Percentiles rank a stretch among this genome's conserved stretches.
These are phyloP conservation scores for Caloenas nicobarica DNA, from an alignment of 2,113 vertebrate species.

Conservation along the genomic window DNA sequence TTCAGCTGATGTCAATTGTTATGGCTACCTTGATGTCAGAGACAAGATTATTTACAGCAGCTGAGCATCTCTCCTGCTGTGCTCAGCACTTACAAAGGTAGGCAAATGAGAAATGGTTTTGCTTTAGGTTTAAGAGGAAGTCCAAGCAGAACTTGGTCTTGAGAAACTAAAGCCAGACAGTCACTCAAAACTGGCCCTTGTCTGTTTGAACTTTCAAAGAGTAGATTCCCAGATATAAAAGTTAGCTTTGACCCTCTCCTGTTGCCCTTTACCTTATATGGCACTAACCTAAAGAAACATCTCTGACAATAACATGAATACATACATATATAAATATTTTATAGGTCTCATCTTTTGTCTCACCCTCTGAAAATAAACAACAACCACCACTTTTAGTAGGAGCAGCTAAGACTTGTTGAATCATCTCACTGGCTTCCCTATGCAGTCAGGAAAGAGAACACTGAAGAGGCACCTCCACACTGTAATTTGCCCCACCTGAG, in stretches of 20 bases:
- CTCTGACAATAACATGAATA: neutral
- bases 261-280: neutral
- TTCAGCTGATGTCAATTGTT: constrained; percentile 30
- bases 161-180: neutral
- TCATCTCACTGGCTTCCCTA: neutral
- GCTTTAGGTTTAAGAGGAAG: neutral
- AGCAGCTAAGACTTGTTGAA: neutral
- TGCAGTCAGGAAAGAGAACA: accelerated
- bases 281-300: neutral
- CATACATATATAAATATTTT: neutral
- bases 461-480: neutral
- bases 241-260: neutral
- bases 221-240: neutral
- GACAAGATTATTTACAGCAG: constrained; percentile 25
- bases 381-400: accelerated
- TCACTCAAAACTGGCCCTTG: neutral
- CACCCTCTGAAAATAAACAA: neutral
- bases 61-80: neutral
- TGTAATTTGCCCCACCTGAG: neutral
- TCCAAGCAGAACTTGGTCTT: neutral
- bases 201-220: neutral
- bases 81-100: neutral
- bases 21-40: neutral
- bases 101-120: neutral
- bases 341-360: neutral